Evolutionary conservation across 1,140 invertebrate species (phyloP).

Genomic region (Ephestia elutella): DNA sequence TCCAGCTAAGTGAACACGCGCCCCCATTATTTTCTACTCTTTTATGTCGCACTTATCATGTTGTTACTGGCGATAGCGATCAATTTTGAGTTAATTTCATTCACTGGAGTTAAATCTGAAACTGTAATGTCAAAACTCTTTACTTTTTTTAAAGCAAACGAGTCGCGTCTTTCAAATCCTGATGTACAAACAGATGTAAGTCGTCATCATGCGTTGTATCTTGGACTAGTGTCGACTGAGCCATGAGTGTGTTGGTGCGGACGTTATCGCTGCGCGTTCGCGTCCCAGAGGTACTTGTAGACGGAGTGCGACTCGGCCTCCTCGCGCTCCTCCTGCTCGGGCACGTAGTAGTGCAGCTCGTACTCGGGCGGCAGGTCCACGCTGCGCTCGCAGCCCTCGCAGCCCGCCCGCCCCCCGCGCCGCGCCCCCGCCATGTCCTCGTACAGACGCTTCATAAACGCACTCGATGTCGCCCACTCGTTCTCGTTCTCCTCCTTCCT

Average conservation of each 20-base stretch:
- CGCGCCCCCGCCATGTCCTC: conserved; percentile 8
- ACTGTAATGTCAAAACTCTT: too few species aligned
- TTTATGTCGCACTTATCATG: too few species aligned
- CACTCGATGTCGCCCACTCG: conserved; percentile 45
- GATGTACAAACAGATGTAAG: too few species aligned
- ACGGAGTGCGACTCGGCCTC: conserved; percentile 27
- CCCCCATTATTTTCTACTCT: too few species aligned
- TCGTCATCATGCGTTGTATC: too few species aligned
- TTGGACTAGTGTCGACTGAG: too few species aligned
- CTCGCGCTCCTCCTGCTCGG: conserved; percentile 56
- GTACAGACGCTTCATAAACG: conserved; percentile 40
- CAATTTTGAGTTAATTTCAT: too few species aligned
- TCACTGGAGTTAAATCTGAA: too few species aligned
- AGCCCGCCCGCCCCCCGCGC: conserved; percentile 18
- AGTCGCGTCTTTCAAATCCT: too few species aligned
- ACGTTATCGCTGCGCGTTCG: not conserved
- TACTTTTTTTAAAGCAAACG: too few species aligned
- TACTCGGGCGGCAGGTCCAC: conserved; percentile 58
- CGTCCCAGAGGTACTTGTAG: not conserved
- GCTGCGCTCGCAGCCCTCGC: conserved; percentile 44
- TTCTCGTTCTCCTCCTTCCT: conserved; percentile 22
- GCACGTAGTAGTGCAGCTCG: conserved; percentile 62
- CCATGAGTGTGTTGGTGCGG: not conserved
- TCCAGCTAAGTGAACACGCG: too few species aligned
- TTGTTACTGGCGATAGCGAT: too few species aligned